phyloP scores from a whole-genome alignment of 2,888 invertebrate genomes.

The Sturmia bella region DNA sequence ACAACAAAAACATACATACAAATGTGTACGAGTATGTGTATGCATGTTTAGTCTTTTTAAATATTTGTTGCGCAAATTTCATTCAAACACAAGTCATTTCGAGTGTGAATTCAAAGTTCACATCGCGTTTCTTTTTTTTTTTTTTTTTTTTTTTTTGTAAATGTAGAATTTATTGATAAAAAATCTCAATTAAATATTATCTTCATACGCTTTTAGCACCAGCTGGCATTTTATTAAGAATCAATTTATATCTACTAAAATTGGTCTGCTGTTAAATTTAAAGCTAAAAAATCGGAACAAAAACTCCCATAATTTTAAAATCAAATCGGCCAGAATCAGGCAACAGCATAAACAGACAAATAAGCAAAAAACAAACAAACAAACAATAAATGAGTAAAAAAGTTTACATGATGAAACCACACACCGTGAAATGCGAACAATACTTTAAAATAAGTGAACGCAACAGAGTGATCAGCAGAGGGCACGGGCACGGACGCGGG shows the following conservation, averaged over 20 bases:
- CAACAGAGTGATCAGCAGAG: constrained; percentile 40
- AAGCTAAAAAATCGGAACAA: constrained; percentile 11
- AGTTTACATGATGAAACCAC: constrained; percentile 71
- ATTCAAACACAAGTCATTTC: not conserved
- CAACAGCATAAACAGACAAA: constrained; percentile 28
- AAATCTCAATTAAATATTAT: constrained; percentile 1
- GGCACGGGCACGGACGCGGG: constrained; percentile 9
- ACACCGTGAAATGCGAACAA: constrained; percentile 72
- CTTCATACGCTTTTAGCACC: constrained; percentile 38
- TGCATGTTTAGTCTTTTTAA: too few species aligned
- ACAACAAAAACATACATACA: not conserved
- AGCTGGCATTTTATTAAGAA: constrained; percentile 61
- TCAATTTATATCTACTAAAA: constrained; percentile 25
- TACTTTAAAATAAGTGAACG: constrained; percentile 48
- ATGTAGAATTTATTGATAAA: not conserved
- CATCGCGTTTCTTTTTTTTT: too few species aligned
- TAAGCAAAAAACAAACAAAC: not conserved
- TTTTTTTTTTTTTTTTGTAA: not conserved
- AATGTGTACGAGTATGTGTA: too few species aligned
- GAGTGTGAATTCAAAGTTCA: not conserved
- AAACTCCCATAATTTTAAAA: constrained; percentile 71
- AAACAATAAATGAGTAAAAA: constrained; percentile 45
- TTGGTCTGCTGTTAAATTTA: constrained; percentile 26
- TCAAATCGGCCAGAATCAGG: constrained; percentile 52
- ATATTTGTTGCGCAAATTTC: too few species aligned